Conservation (phyloP, 2,113 vertebrate species). For the Rhinolophus ferrumequinum region DNA sequence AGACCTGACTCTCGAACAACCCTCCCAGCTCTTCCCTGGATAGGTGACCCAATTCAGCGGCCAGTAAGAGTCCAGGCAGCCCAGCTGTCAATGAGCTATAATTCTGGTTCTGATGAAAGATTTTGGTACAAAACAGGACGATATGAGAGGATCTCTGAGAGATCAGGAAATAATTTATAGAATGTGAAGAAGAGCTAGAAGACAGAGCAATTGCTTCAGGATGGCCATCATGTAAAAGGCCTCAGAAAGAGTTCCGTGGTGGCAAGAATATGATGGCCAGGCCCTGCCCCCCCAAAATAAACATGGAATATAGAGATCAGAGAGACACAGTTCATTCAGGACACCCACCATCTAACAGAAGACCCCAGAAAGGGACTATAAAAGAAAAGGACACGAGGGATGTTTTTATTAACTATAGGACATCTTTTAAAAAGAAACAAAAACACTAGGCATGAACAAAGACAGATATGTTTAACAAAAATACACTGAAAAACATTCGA, state of each 20-base stretch:
- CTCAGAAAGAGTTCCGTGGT: not conserved
- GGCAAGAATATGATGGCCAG: not conserved
- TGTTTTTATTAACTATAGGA: not conserved
- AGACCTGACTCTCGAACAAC: not conserved
- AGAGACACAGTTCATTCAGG: not conserved
- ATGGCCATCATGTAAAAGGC: not conserved
- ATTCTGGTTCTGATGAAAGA: not conserved
- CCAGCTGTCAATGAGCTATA: not conserved
- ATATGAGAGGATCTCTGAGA: not conserved
- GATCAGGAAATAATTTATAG: not conserved
- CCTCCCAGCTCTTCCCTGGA: not conserved
- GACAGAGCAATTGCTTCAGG: not conserved
- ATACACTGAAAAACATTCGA: not conserved
- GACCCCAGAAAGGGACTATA: not conserved
- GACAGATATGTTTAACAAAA: not conserved
- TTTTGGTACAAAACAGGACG: not conserved
- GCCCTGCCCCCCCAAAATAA: not conserved
- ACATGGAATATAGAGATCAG: not conserved
- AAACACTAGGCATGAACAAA: not conserved
- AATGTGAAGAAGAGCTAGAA: not conserved
- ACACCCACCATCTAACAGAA: not conserved
- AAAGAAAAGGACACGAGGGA: not conserved
- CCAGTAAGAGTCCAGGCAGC: not conserved
- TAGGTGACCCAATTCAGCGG: accelerated
- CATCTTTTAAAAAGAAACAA: not conserved